Conservation (phyloP, 1,140 invertebrate species). For the Lerema accius region DNA sequence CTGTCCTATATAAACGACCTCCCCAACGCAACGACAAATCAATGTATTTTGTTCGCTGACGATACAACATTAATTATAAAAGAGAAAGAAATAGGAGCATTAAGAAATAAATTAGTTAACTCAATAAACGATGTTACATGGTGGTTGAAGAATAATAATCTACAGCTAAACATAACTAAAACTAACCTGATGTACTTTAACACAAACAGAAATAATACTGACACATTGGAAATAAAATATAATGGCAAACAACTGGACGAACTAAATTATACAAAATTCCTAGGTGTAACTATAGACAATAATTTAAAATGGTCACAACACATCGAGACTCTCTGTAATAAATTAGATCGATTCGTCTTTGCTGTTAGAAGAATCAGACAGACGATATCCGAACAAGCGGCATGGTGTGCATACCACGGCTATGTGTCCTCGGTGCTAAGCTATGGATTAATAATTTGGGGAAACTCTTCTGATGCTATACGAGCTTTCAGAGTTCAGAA, state of each 20-base stretch:
- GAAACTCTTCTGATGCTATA: conserved; percentile 4
- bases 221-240: conserved; percentile 5
- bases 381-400: conserved; percentile 5
- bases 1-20: conserved; percentile 18
- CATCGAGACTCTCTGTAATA: neutral
- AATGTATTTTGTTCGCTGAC: conserved; percentile 11
- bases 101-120: neutral
- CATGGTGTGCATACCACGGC: conserved; percentile 16
- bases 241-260: neutral
- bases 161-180: conserved; percentile 6
- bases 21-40: neutral
- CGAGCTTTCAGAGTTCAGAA: conserved; percentile 8
- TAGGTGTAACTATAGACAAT: conserved; percentile 12
- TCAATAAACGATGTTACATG: neutral
- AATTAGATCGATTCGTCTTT: conserved; percentile 11
- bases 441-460: conserved; percentile 9
- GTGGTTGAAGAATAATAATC: conserved; percentile 9
- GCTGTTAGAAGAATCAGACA: conserved; percentile 7
- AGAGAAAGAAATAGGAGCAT: neutral
- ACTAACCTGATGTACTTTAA: conserved; percentile 8
- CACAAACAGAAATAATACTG: neutral
- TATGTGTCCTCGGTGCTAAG: conserved; percentile 1
- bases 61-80: conserved; percentile 18
- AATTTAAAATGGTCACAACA: conserved; percentile 13
- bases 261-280: conserved; percentile 4